Evolutionary conservation across 2,888 invertebrate genomes (phyloP), one percentile per base, ranked within the genome.

Genomic region (Carcina quercana): DNA sequence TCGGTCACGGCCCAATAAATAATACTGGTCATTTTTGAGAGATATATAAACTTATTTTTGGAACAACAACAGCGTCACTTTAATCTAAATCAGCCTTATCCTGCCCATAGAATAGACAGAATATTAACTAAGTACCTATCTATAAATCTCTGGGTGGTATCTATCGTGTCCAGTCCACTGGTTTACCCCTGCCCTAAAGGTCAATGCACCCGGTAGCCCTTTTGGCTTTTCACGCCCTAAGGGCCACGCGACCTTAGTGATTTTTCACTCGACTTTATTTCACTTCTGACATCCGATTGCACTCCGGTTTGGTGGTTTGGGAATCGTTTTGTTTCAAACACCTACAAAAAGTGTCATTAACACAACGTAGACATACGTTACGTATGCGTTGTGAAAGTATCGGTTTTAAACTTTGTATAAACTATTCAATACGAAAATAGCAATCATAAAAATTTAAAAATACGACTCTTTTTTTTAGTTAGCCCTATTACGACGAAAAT

Each of bases 261-360:
- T 44, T 44, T 62, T 64, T 58, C 50, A 56, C 56, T 48, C 47
- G 47, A 47, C 53, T 61, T 59, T 59, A 57, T 63, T 69, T 59
- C 58, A 56, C 62, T 68, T 69, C 66, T 63, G 59, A 64, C 65
- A 64, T 67, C 56, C 64, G 62, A 68, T 66, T 63, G 58, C 53
- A 50, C 55, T 44, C 47, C 31, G 11, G 10, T 24, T 24, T 24
- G 10, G 20, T 20, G 20, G 20, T 20, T n/a, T n/a, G n/a, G n/a
- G n/a, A n/a, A n/a, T n/a, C n/a, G n/a, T n/a, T n/a, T n/a, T n/a
- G n/a, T n/a, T n/a, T n/a, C n/a, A n/a, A n/a, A n/a, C n/a, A n/a
- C n/a, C n/a, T n/a, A n/a, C n/a, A n/a, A n/a, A n/a, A n/a, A n/a
- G n/a, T n/a, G n/a, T n/a, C n/a, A n/a, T n/a, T n/a, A n/a, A n/a